Evolutionary conservation across 2,888 invertebrate species (phyloP).

Genomic region (Gastrophysa polygoni): DNA sequence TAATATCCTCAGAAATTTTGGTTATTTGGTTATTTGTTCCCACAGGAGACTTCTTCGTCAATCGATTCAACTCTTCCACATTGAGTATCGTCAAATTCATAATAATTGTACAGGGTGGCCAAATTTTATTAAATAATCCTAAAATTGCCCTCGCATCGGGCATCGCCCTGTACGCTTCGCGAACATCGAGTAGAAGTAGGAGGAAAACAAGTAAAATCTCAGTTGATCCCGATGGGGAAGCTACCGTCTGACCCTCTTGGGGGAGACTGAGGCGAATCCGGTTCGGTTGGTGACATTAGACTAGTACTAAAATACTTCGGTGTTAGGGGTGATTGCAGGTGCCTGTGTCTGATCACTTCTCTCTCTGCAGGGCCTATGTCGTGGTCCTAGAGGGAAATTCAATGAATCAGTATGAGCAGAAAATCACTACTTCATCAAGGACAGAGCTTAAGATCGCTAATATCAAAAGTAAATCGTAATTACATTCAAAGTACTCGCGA

Average conservation of each 20-base stretch:
- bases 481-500: too few relatives aligned
- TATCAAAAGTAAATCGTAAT: too few relatives aligned
- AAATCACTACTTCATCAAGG: too few relatives aligned
- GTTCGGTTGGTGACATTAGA: constrained; percentile 62
- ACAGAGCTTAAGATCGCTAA: too few relatives aligned
- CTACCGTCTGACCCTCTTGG: constrained; percentile 55
- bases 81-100: too few relatives aligned
- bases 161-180: background rate
- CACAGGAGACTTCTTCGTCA: too few relatives aligned
- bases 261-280: constrained; percentile 64
- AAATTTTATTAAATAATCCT: too few relatives aligned
- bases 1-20: too few relatives aligned
- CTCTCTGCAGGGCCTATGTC: constrained; percentile 69
- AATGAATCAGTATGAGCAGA: too few relatives aligned
- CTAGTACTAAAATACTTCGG: constrained; percentile 62
- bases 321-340: constrained; percentile 69
- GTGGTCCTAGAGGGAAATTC: constrained; percentile 58
- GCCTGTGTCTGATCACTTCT: constrained; percentile 71
- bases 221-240: constrained; percentile 50
- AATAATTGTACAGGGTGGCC: too few relatives aligned
- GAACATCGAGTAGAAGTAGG: constrained; percentile 11
- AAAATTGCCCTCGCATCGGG: background rate
- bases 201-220: constrained; percentile 12
- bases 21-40: too few relatives aligned
- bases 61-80: too few relatives aligned